Conservation (phyloP, 1,140 invertebrate species). For the Zaprionus taronus region DNA sequence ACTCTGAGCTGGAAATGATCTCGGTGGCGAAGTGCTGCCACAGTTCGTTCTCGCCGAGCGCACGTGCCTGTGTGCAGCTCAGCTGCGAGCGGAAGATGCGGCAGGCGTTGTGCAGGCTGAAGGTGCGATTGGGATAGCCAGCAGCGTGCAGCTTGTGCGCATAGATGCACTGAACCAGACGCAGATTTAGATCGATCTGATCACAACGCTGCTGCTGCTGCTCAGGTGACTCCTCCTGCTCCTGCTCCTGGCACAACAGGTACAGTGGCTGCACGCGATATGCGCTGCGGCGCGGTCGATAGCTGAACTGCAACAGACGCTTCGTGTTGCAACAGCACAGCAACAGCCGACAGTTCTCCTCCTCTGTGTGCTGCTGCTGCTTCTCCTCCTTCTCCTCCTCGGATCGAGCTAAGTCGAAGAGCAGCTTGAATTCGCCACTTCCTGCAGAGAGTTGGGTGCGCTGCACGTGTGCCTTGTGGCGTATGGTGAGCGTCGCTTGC, state of each 20-base stretch:
- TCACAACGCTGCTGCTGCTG: constrained; percentile 85
- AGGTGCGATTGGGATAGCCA: constrained; percentile 92
- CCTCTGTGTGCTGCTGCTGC: not conserved
- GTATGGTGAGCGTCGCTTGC: constrained; percentile 51
- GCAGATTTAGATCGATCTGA: constrained; percentile 91
- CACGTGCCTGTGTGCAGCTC: constrained; percentile 88
- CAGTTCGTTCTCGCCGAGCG: constrained; percentile 91
- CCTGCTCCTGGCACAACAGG: constrained; percentile 90
- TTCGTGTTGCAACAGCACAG: constrained; percentile 56
- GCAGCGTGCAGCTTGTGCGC: constrained; percentile 95
- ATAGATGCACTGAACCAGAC: constrained; percentile 93
- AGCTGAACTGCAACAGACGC: constrained; percentile 46
- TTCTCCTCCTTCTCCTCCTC: not conserved
- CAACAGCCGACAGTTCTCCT: constrained; percentile 35
- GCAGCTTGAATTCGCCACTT: constrained; percentile 73
- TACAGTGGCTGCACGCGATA: constrained; percentile 88
- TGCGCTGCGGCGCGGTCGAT: constrained; percentile 44
- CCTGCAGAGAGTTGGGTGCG: constrained; percentile 56
- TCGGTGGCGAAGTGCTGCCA: constrained; percentile 94
- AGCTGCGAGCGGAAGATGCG: constrained; percentile 90
- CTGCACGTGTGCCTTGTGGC: constrained; percentile 32
- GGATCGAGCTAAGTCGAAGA: constrained; percentile 58
- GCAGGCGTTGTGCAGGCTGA: constrained; percentile 89
- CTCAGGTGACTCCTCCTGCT: constrained; percentile 80
- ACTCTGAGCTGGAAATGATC: constrained; percentile 88